Conservation (phyloP, 2,113 vertebrate genomes). For the Atractosteus spatula region DNA sequence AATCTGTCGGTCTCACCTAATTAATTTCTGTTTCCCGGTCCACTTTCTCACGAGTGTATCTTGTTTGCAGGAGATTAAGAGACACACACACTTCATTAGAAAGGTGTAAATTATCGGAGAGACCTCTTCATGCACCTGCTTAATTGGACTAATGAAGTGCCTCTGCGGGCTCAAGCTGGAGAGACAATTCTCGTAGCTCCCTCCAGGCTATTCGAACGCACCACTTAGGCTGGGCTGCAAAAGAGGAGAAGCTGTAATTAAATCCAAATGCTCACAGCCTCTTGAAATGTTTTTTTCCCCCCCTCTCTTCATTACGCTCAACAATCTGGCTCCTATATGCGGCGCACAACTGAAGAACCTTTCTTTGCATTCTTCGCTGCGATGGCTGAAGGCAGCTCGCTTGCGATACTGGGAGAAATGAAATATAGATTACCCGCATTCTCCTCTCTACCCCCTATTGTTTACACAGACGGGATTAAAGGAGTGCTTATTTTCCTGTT, state of each 20-base stretch:
- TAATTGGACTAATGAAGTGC: conserved; percentile 87
- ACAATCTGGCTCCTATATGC: not conserved
- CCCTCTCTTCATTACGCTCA: conserved; percentile 7
- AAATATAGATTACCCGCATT: not conserved
- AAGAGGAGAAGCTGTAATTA: conserved; percentile 17
- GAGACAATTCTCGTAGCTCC: conserved; percentile 57
- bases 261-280: conserved; percentile 7
- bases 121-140: conserved; percentile 84
- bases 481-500: not conserved
- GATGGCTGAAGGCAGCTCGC: not conserved
- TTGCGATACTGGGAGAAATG: not conserved
- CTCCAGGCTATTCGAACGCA: conserved; percentile 46
- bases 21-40: conserved; percentile 85
- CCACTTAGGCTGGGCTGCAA: conserved; percentile 5
- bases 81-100: conserved; percentile 82
- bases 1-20: conserved; percentile 88
- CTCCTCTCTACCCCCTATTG: not conserved
- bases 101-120: conserved; percentile 87
- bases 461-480: not conserved
- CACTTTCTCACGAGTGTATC: conserved; percentile 79
- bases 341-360: not conserved
- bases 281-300: not conserved
- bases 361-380: not conserved
- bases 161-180: conserved; percentile 66
- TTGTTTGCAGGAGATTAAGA: conserved; percentile 92